Base-by-base conservation (phyloP, 2,113 vertebrate genomes). In the Neolamprologus longior region DNA sequence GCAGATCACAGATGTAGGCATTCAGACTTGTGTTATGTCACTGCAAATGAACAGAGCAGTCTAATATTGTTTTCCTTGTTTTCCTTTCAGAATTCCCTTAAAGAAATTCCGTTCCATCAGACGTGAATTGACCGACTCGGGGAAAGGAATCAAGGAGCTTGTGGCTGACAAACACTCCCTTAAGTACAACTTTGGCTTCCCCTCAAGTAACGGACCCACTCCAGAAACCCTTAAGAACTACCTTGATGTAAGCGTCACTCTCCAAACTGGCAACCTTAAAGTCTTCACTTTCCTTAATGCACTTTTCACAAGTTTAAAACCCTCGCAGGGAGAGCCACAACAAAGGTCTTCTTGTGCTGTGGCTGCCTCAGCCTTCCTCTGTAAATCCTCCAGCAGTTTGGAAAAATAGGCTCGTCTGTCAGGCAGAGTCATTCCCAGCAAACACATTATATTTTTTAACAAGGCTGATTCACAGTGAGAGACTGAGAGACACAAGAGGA, bases 181-280 rank as follows among this genome's bases (percentile, higher is more conserved):
- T 3, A 98, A 97, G 88, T 97, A 97, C 94, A 98, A 97, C 93
- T 57, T 94, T 61, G 97, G 97, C 54, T 97, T 97, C 47, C 94
- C 94, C 0, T 40, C 91, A 7, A 85, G 89, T 4, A 86, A 71
- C 0, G 91, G 19, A 3, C 97, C 98, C 90, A 97, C 96, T n/a
- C 98, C 98, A 1, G 98, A 98, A 89, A 95, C 93, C 7, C 94
- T 98, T 90, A 98, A 97, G 91, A 98, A 98, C 96, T 98, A 97
- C 93, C 94, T 98, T 63, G 98, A 98, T 93, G 98, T 98, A 91
- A 98, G 98, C 92, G 5, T 42, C 79, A 0, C 58, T 63, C n/a
- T 76, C 9, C 15, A 7, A 81, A 53, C 50, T 40, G 86, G 83
- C 24, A 33, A 47, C 42, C 8, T 7, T 47, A 24, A 31, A 21